A percentile compares a stretch with the other conserved stretches of the same genome.
phyloP scores from a whole-genome alignment of 2,888 invertebrate genomes.

The Campaea margaritaria region DNA sequence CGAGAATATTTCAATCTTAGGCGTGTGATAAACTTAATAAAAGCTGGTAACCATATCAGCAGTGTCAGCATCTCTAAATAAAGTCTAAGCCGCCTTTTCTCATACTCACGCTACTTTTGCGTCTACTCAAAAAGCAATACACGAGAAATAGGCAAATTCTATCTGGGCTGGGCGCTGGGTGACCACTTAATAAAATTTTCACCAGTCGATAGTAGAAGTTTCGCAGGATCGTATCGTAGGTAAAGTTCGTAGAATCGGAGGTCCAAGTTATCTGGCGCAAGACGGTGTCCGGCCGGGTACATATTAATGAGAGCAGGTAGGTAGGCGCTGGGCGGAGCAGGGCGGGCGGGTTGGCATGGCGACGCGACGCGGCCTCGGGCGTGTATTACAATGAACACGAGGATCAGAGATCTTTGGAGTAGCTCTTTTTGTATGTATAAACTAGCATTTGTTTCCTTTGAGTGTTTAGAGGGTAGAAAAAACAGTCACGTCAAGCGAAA shows the following conservation, averaged over 20 bases:
- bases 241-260: slow-evolving; percentile 43
- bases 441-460: slow-evolving; percentile 4
- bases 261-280: slow-evolving; percentile 60
- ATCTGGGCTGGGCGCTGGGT: slow-evolving; percentile 15
- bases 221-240: slow-evolving; percentile 15
- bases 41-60: too few species aligned
- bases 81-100: neutral
- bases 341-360: slow-evolving; percentile 68
- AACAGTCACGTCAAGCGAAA: slow-evolving; percentile 8
- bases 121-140: slow-evolving; percentile 21
- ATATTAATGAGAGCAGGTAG: slow-evolving; percentile 81
- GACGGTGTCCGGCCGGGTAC: slow-evolving; percentile 77
- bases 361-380: slow-evolving; percentile 80
- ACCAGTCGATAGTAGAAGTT: slow-evolving; percentile 54
- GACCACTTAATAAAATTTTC: slow-evolving; percentile 55
- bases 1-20: too few species aligned
- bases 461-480: slow-evolving; percentile 6
- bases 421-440: slow-evolving; percentile 29
- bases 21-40: too few species aligned
- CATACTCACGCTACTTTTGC: neutral
- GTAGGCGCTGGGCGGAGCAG: slow-evolving; percentile 44
- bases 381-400: slow-evolving; percentile 73
- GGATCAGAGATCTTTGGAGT: slow-evolving; percentile 51
- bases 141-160: slow-evolving; percentile 16
- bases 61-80: too few species aligned